Evolutionary conservation across 1,140 invertebrate genomes (phyloP), one percentile per base, ranked within the genome.

Genomic region (Oncopeltus fasciatus): DNA sequence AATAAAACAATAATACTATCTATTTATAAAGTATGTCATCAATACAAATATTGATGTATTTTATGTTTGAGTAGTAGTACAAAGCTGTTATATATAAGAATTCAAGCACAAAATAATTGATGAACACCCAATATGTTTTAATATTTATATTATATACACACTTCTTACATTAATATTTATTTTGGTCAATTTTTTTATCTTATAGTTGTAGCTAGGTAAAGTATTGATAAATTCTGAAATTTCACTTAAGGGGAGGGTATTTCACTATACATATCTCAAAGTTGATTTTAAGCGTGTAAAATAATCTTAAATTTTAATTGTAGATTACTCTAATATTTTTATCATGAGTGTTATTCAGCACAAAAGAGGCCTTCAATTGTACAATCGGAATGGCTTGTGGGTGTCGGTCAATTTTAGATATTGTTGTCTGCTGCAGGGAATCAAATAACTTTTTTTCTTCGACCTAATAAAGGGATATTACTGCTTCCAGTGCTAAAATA

Each of bases 311-410:
- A 53, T 1, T 24, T 53, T n/a, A 53, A 24, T 24, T 53, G 49
- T 53, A 38, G 31, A 14, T 38, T 38, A 38, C 31, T 38, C n/a
- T 5, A 38, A 38, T 38, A 14, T 53, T 53, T 53, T 53, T 24
- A 53, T 53, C 20, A 14, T 16, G 21, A 2, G 16, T 46, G 24
- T 24, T 24, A 24, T 53, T 53, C 14, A 24, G 24, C 49, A 53
- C 49, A 53, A 53, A 53, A 53, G 49, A 53, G 49, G 49, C 49
- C 49, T 53, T 53, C 24, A 53, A 38, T 24, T 53, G 49, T 53
- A 53, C 49, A 53, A 53, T 53, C 49, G 49, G 49, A 24, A 53
- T 53, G 49, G 49, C 49, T 53, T 53, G 49, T 53, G 20, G 49
- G 49, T 53, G 31, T 38, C 31, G 14, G 5, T 8, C 5, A 38